Conservation (phyloP, 2,113 vertebrate species). For the Fregetta grallaria region DNA sequence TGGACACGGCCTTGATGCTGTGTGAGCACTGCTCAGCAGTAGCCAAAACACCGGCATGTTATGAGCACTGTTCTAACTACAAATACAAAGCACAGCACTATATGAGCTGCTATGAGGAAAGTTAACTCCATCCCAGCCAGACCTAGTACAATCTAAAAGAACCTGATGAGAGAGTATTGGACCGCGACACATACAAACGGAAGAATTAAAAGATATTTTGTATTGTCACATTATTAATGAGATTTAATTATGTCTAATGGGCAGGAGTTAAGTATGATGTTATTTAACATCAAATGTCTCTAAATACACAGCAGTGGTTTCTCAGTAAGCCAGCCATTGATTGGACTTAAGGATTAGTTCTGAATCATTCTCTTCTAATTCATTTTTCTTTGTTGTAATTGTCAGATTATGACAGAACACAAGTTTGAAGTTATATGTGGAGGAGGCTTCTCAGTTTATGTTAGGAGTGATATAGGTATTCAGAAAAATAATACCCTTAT, state of each 20-base stretch:
- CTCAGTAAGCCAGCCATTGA: not conserved
- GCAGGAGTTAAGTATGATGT: not conserved
- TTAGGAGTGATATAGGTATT: not conserved
- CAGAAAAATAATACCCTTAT: not conserved
- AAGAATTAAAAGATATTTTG: not conserved
- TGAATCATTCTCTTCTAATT: not conserved
- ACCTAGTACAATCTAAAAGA: not conserved
- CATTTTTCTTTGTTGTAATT: slow-evolving; percentile 2
- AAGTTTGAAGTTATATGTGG: not conserved
- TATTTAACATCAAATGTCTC: not conserved
- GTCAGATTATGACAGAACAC: not conserved
- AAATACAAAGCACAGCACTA: not conserved
- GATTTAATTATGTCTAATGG: not conserved
- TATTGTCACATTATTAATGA: not conserved
- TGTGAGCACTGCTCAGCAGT: not conserved
- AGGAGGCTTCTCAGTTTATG: not conserved
- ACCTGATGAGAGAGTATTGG: not conserved
- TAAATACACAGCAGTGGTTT: not conserved
- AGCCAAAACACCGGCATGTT: not conserved
- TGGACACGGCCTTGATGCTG: not conserved
- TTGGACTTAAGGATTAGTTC: not conserved
- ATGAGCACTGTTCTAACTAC: not conserved
- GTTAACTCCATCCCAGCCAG: not conserved
- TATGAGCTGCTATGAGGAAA: not conserved
- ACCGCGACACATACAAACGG: not conserved